Evolutionary conservation across 1,140 invertebrate genomes (phyloP).

Genomic region (Pseudobourletiella spinata): DNA sequence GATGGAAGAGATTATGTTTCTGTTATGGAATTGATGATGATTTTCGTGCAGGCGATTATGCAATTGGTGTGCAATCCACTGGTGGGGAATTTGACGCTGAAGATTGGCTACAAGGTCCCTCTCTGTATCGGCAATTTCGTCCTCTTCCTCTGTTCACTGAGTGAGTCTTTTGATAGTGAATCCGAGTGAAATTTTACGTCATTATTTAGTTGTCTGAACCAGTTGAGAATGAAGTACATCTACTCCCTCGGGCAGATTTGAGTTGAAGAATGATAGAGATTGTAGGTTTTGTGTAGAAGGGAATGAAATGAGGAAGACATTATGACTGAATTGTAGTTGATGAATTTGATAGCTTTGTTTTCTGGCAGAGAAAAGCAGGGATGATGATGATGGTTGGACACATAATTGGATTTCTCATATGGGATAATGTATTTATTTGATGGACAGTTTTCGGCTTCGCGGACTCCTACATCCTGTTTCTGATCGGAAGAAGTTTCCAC

Average conservation of each 20-base stretch:
- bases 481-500: conserved; percentile 72
- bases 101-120: conserved; percentile 66
- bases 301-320: too few relatives aligned
- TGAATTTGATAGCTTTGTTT: too few relatives aligned
- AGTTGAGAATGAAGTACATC: not conserved
- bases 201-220: too few relatives aligned
- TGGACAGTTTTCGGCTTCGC: conserved; percentile 82
- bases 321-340: too few relatives aligned
- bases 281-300: too few relatives aligned
- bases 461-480: conserved; percentile 59
- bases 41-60: conserved; percentile 63
- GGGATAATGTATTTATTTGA: too few relatives aligned
- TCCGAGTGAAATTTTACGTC: too few relatives aligned
- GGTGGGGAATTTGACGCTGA: conserved; percentile 59
- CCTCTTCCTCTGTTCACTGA: conserved; percentile 66
- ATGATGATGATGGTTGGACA: too few relatives aligned
- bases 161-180: conserved; percentile 49
- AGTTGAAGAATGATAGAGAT: not conserved
- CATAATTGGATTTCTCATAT: too few relatives aligned
- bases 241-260: too few relatives aligned
- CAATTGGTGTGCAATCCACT: conserved; percentile 76
- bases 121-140: conserved; percentile 71
- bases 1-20: conserved; percentile 3
- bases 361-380: too few relatives aligned
- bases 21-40: not conserved